Evolutionary conservation across 2,888 invertebrate genomes (phyloP).

Genomic region (Chalcosyrphus nemorum): DNA sequence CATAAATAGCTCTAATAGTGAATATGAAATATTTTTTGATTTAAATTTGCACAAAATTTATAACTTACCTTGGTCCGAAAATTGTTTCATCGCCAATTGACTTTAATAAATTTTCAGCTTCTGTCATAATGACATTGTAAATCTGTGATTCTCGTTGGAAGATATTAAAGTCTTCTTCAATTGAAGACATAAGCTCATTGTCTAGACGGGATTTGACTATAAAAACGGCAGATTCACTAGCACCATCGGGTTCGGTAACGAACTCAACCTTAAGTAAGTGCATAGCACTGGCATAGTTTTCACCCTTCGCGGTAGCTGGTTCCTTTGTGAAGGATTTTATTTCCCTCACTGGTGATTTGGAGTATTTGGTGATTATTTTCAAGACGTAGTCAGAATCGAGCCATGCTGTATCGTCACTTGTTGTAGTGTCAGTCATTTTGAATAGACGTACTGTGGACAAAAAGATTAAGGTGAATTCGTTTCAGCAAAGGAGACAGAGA

Average conservation of each 20-base stretch:
- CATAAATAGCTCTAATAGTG: constrained; percentile 74
- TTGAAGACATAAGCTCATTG: constrained; percentile 74
- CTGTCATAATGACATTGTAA: constrained; percentile 74
- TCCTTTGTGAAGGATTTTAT: constrained; percentile 72
- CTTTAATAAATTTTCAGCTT: constrained; percentile 72
- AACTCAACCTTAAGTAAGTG: constrained; percentile 75
- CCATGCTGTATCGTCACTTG: constrained; percentile 71
- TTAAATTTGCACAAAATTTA: neutral
- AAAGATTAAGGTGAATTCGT: too few species aligned
- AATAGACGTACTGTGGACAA: too few species aligned
- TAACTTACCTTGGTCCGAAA: constrained; percentile 76
- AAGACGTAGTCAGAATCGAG: constrained; percentile 74
- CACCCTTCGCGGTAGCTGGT: constrained; percentile 76
- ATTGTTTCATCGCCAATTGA: constrained; percentile 74
- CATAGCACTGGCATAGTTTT: constrained; percentile 77
- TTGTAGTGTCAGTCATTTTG: constrained; percentile 16
- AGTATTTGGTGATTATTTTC: constrained; percentile 75
- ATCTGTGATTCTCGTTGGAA: constrained; percentile 75
- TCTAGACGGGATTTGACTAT: constrained; percentile 76
- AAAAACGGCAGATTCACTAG: constrained; percentile 61
- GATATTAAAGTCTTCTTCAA: constrained; percentile 76
- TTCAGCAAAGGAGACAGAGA: neutral
- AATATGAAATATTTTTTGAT: neutral
- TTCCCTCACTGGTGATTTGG: constrained; percentile 54
- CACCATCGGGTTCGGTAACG: constrained; percentile 27